Conservation (phyloP, 2,797 vertebrate genomes). For the Siniperca obscura region DNA sequence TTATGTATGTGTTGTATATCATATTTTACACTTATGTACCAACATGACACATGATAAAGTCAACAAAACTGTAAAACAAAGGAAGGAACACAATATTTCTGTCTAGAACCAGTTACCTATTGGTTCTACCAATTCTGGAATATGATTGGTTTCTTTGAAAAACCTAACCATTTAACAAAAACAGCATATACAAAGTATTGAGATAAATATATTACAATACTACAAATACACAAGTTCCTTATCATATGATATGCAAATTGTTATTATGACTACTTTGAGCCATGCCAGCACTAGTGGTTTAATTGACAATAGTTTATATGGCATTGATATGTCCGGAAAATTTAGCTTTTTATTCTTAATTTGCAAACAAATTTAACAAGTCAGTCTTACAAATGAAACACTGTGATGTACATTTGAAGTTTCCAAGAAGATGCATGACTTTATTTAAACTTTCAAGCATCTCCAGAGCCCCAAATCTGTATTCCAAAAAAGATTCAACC, state of each 20-base stretch:
- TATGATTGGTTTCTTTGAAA: not conserved
- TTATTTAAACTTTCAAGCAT: constrained; percentile 4
- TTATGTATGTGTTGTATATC: not conserved
- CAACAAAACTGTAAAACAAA: not conserved
- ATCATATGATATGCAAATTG: not conserved
- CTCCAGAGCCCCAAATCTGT: not conserved
- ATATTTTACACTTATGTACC: not conserved
- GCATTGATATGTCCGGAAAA: not conserved
- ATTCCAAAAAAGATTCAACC: not conserved
- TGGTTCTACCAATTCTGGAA: not conserved
- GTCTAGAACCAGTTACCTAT: no score
- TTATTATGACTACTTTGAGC: not conserved
- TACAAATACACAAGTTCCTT: not conserved
- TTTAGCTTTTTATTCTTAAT: not conserved
- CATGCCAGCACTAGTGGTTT: not conserved
- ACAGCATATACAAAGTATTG: not conserved
- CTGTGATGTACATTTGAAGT: not conserved
- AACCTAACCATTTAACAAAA: not conserved
- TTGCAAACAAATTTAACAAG: not conserved
- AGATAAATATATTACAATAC: not conserved
- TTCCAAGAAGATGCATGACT: not conserved
- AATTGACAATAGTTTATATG: not conserved
- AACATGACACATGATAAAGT: not conserved
- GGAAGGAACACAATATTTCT: not conserved
- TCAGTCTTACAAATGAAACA: not conserved